Evolutionary conservation across 2,888 invertebrate species (phyloP).

Genomic region (Pseudolycoriella hygida): DNA sequence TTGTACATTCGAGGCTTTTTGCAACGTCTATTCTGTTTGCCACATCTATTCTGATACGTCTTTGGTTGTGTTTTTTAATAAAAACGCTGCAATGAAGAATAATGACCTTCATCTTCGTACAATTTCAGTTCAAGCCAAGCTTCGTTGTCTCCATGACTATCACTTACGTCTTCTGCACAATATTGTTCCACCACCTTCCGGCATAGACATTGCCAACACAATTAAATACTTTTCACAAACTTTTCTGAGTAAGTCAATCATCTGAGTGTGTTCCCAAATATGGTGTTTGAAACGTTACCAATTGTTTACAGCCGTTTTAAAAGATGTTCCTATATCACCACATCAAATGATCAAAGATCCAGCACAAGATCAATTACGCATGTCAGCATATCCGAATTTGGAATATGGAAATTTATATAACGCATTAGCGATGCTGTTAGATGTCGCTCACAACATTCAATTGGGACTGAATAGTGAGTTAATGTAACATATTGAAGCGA

Average conservation of each 20-base stretch:
- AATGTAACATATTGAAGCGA: too few species aligned
- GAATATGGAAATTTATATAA: conserved; percentile 94
- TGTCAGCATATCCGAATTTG: conserved; percentile 86
- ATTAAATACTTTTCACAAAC: conserved; percentile 97
- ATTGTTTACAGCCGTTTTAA: conserved; percentile 77
- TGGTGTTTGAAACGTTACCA: too few species aligned
- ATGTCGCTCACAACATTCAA: conserved; percentile 83
- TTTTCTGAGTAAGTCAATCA: conserved; percentile 59
- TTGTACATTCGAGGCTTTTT: too few species aligned
- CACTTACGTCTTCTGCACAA: conserved; percentile 84
- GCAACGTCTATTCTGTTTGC: too few species aligned
- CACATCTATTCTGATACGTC: too few species aligned
- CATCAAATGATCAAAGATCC: conserved; percentile 78
- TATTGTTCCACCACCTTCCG: conserved; percentile 80
- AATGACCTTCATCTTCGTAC: conserved; percentile 1
- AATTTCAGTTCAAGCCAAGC: conserved; percentile 83
- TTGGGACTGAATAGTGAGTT: conserved; percentile 62
- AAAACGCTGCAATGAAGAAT: too few species aligned
- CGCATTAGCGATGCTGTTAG: conserved; percentile 60
- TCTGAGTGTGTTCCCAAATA: too few species aligned
- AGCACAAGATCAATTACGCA: conserved; percentile 67
- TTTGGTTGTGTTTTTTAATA: too few species aligned
- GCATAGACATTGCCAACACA: conserved; percentile 91
- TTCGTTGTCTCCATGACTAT: conserved; percentile 91
- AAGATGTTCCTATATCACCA: conserved; percentile 89